These are phyloP conservation scores for Anoura caudifer DNA, from an alignment of 2,113 vertebrate species.

Conservation along the genomic window DNA sequence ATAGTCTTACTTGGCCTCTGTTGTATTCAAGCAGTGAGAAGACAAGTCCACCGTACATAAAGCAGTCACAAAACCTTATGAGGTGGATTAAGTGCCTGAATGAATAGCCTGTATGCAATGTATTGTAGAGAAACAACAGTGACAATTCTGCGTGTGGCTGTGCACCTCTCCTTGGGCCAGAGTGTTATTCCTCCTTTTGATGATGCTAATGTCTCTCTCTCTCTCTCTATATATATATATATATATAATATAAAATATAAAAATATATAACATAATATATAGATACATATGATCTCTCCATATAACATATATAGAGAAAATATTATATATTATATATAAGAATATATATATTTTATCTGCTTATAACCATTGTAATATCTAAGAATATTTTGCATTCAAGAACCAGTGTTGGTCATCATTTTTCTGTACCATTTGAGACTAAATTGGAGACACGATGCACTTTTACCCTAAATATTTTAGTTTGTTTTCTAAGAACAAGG, in stretches of 20 bases:
- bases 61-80: background rate
- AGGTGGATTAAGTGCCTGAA: background rate
- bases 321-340: too few species aligned
- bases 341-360: background rate
- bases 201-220: background rate
- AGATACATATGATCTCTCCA: too few species aligned
- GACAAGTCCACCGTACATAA: background rate
- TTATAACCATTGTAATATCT: background rate
- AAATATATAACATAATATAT: too few species aligned
- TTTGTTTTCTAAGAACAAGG: background rate
- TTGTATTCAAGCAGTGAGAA: background rate
- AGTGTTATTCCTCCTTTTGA: background rate
- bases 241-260: too few species aligned
- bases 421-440: background rate
- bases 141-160: background rate
- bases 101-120: background rate
- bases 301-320: too few species aligned
- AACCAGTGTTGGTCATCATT: background rate
- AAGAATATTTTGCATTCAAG: background rate
- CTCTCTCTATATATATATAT: too few species aligned
- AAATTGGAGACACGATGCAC: background rate
- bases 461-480: background rate
- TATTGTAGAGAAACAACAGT: background rate
- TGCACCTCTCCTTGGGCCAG: background rate
- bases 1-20: background rate